Evolutionary conservation across 2,797 vertebrate species (phyloP), one percentile per base, ranked within the genome.

Genomic region (Myotis planiceps): DNA sequence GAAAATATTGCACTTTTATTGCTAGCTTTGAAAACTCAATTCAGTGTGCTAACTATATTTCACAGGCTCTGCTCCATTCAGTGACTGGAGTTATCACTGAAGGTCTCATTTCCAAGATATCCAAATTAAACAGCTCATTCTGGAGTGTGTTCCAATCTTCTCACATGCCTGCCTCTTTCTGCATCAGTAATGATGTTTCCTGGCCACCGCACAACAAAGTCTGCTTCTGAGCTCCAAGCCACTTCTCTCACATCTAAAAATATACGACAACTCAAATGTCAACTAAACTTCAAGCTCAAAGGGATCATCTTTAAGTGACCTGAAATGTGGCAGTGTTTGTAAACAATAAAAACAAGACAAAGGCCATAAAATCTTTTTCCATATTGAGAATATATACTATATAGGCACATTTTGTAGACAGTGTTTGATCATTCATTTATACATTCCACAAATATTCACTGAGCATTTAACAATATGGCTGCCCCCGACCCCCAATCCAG

Each of bases 231-330:
- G 85, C 75, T 92, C 93, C 84, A 94, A 96, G 58, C 80, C 74
- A 82, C 92, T 92, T 96, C 94, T 88, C 72, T 79, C 76, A 76
- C 47, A 92, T 96, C 45, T 93, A 94, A 97, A 96, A 97, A 68
- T 68, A 95, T 95, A 85, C 32, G 92, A 96, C 88, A 92, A 53
- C 72, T 29, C 84, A 87, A 97, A 92, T 97, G 74, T 95, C 79
- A 97, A 94, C 65, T 94, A 96, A 96, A 92, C 95, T 97, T 92
- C 88, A 91, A 97, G 97, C 93, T 95, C 88, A 97, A 83, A 92
- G 79, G 82, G 90, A 96, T 81, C 76, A 96, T 98, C 98, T 97
- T 96, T 95, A 96, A 96, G 96, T 95, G 94, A 97, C 90, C 71
- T 85, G 86, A 93, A 13, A 75, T 95, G 92, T 89, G 92, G 88